Evolutionary conservation across 92 coral and sea anemone species (phyloP).

Genomic region (Bergia puertoricense): DNA sequence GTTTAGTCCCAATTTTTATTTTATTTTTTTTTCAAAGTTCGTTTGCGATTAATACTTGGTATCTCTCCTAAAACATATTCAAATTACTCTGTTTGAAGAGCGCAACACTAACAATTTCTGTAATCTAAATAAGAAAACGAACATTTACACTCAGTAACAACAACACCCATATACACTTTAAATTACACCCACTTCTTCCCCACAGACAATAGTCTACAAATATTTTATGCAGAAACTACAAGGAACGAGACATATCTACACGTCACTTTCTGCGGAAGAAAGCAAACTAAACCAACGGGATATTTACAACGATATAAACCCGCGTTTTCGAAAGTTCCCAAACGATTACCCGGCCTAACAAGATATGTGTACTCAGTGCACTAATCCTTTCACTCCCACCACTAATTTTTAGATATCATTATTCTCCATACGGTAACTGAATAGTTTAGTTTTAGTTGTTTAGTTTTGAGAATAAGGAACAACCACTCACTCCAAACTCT

Average conservation of each 20-base stretch:
- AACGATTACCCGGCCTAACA: neutral
- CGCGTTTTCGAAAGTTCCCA: too few species aligned
- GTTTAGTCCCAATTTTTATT: too few species aligned
- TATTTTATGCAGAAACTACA: neutral
- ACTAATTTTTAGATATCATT: too few species aligned
- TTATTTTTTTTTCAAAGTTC: neutral
- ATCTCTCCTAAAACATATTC: neutral
- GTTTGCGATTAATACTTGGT: neutral
- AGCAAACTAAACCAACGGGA: neutral
- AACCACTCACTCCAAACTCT: too few species aligned
- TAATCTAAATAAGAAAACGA: neutral
- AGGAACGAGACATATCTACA: neutral
- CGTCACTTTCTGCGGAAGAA: slow-evolving; percentile 22
- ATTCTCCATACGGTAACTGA: too few species aligned
- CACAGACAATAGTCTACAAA: neutral
- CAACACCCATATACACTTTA: neutral
- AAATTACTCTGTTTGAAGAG: neutral
- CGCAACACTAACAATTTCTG: neutral
- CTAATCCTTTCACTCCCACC: too few species aligned
- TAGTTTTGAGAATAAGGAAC: too few species aligned
- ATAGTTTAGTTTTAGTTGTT: too few species aligned
- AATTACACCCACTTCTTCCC: neutral
- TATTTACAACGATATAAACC: neutral
- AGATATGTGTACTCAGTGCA: neutral
- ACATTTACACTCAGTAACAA: neutral